Base-by-base conservation (phyloP, 2,113 vertebrate species). In the Pungitius pungitius region DNA sequence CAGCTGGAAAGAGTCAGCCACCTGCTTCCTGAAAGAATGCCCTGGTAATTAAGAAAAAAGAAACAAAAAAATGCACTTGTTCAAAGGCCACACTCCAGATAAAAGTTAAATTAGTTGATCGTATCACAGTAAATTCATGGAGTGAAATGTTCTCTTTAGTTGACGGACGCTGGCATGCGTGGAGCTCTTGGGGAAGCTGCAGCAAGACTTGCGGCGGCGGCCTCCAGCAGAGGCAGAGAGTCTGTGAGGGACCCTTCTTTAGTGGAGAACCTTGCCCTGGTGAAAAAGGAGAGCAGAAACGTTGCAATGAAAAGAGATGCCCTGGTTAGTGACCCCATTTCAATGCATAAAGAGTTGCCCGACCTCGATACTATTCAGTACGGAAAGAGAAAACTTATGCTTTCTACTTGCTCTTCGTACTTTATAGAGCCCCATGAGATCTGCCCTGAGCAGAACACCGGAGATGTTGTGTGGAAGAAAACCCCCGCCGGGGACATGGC, bases 11-110 rank as follows among this genome's bases (percentile, higher is more conserved):
- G 98, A 99, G 78, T 92, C 91, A 0, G 79, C 87, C 18, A 93
- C 96, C 83, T 99, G 98, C 92, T 98, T 97, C 91, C 92, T 97
- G 80, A 94, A 94, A 67, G 96, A 99, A 1, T 99, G 98, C 45
- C 97, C 98, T 86, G 97, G 98, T 99, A 87, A 83, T 58, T 33
- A 22, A 54, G 26, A 54, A 22, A n/a, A 1, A 69, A 33, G 17
- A 35, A 37, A 0, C 65, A 51, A 43, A 5, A 1, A 17, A 51
- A 42, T 13, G 14, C 14, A 6, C 26, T 55, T 14, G 55, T 59
- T 57, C 3, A 37, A 39, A 1, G 45, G 40, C 51, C 5, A 37
- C 33, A 18, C 10, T 40, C 7, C 1, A 39, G 39, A 54, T 55
- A 8, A 52, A 56, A 67, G 3, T 11, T 14, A 20, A 33, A 37